Conservation (phyloP, 2,888 invertebrate species). For the Hypselothyrea guttata region DNA sequence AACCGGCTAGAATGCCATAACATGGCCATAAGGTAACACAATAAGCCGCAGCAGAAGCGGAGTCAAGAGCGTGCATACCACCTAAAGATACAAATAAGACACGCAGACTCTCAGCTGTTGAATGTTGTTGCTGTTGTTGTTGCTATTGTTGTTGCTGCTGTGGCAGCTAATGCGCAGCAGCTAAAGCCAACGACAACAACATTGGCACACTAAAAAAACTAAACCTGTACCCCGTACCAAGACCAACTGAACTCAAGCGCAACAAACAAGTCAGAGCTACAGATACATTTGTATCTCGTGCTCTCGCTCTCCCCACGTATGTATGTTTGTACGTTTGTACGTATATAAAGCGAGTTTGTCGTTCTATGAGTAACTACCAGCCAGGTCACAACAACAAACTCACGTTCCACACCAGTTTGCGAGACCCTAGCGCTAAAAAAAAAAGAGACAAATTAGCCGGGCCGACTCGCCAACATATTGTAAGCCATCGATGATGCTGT, state of each 20-base stretch:
- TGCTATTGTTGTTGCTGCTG: constrained; percentile 3
- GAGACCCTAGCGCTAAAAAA: constrained; percentile 23
- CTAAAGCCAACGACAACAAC: constrained; percentile 24
- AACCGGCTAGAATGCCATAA: constrained; percentile 62
- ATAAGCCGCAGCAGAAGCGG: constrained; percentile 47
- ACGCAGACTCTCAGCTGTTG: constrained; percentile 52
- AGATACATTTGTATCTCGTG: constrained; percentile 16
- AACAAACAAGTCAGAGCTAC: constrained; percentile 29
- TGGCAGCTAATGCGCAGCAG: constrained; percentile 69
- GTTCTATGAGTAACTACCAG: constrained; percentile 58
- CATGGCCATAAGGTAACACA: constrained; percentile 58
- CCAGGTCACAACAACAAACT: constrained; percentile 45
- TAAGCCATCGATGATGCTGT: constrained; percentile 49
- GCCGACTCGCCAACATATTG: constrained; percentile 14
- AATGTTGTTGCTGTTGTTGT: constrained; percentile 12
- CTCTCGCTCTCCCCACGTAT: not conserved
- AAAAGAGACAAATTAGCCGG: constrained; percentile 30
- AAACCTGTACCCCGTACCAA: constrained; percentile 70
- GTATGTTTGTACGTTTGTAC: constrained; percentile 10
- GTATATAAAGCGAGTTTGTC: constrained; percentile 17
- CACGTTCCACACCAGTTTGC: constrained; percentile 67
- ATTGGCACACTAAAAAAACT: constrained; percentile 17
- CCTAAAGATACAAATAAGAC: constrained; percentile 21
- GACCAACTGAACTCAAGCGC: constrained; percentile 57
- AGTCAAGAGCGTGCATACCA: too few relatives aligned